Conservation (phyloP, 2,888 invertebrate species). For the Spodoptera littoralis region DNA sequence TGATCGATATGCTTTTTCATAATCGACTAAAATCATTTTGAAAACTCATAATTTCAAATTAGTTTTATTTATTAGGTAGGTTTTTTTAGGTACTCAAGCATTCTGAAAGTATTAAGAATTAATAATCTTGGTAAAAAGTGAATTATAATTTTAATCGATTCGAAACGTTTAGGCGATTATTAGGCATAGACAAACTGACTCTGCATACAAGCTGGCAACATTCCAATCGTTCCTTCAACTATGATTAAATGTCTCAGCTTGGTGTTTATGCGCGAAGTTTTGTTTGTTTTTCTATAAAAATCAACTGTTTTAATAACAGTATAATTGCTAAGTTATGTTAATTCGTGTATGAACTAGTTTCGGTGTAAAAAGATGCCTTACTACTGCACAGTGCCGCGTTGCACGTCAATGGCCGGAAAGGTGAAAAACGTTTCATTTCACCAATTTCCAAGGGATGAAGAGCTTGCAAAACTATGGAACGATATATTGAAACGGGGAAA, state of each 20-base stretch:
- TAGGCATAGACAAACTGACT: slow-evolving; percentile 54
- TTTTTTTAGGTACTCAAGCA: too few relatives aligned
- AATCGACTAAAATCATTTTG: slow-evolving; percentile 52
- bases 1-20: slow-evolving; percentile 3
- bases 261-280: slow-evolving; percentile 82
- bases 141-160: not conserved
- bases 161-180: slow-evolving; percentile 11
- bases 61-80: not conserved
- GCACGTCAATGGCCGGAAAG: slow-evolving; percentile 87
- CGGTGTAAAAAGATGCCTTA: slow-evolving; percentile 82
- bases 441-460: slow-evolving; percentile 83
- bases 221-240: slow-evolving; percentile 58
- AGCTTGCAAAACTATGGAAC: slow-evolving; percentile 83
- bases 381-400: slow-evolving; percentile 86
- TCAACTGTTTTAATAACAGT: slow-evolving; percentile 52
- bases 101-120: too few relatives aligned
- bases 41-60: not conserved
- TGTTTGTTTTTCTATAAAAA: slow-evolving; percentile 79
- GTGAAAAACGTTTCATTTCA: slow-evolving; percentile 86
- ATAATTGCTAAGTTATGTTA: slow-evolving; percentile 68
- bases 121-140: not conserved
- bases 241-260: slow-evolving; percentile 79
- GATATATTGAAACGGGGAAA: slow-evolving; percentile 83
- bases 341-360: slow-evolving; percentile 60
- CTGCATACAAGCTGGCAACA: slow-evolving; percentile 48